Percentiles rank a stretch among this genome's conserved stretches.
Conservation (phyloP, 2,113 vertebrate genomes). For the Polyodon spathula region DNA sequence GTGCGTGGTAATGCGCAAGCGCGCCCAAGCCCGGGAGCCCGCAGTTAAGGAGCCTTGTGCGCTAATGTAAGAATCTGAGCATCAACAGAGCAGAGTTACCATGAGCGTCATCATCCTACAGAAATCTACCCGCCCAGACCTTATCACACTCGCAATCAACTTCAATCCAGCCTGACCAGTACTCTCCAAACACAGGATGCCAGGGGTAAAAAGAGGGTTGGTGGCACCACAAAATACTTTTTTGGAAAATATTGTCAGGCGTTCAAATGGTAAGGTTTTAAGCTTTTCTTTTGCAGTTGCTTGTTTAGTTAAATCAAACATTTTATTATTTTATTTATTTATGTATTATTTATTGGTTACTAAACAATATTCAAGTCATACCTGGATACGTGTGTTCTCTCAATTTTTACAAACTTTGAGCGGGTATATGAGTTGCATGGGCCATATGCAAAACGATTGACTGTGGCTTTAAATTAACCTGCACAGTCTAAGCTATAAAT, state of each 20-base stretch:
- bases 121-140: slow-evolving; percentile 58
- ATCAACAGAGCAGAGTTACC: slow-evolving; percentile 61
- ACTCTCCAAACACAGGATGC: slow-evolving; percentile 77
- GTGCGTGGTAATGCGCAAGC: slow-evolving; percentile 28
- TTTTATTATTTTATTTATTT: no score
- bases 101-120: slow-evolving; percentile 66
- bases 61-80: slow-evolving; percentile 38
- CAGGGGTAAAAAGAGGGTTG: slow-evolving; percentile 93
- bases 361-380: no score
- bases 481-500: no score
- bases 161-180: slow-evolving; percentile 44
- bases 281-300: slow-evolving; percentile 1
- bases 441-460: no score
- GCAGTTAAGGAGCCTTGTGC: slow-evolving; percentile 39
- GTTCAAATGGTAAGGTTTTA: slow-evolving; percentile 79
- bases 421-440: no score
- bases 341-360: no score
- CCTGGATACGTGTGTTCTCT: no score
- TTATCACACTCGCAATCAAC: slow-evolving; percentile 42
- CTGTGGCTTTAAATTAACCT: no score
- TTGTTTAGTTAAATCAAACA: no score
- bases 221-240: slow-evolving; percentile 98
- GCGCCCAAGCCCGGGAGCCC: slow-evolving; percentile 22
- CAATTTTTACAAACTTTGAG: no score
- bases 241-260: slow-evolving; percentile 90